A percentile compares a stretch with the other conserved stretches of the same genome.
Evolutionary conservation across 2,797 vertebrate species (phyloP).

Genomic region (Lagorchestes hirsutus): DNA sequence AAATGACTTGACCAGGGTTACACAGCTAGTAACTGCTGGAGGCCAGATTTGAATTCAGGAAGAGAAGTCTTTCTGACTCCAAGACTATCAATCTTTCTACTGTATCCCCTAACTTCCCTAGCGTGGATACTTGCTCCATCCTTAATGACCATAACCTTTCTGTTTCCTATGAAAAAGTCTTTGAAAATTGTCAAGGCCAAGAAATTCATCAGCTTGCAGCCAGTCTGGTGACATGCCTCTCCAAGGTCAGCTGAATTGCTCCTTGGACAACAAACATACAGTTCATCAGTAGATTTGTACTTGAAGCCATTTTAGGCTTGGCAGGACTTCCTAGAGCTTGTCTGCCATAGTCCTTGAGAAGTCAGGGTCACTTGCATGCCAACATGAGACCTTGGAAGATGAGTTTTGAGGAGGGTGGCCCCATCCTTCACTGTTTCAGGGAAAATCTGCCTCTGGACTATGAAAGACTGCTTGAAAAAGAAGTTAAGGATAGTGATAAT

Average conservation of each 20-base stretch:
- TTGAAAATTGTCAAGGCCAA: neutral
- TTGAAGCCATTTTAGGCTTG: neutral
- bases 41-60: neutral
- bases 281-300: neutral
- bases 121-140: neutral
- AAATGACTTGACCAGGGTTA: neutral
- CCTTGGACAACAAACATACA: neutral
- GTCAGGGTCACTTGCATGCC: neutral
- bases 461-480: conserved; percentile 54
- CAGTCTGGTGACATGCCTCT: neutral
- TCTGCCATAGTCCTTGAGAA: neutral
- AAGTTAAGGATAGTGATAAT: conserved; percentile 11
- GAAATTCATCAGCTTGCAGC: neutral
- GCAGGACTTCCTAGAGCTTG: neutral
- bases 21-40: neutral
- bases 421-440: conserved; percentile 26
- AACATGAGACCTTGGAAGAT: neutral
- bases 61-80: neutral
- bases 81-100: neutral
- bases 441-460: conserved; percentile 44
- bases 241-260: neutral
- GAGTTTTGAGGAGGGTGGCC: neutral
- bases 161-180: neutral
- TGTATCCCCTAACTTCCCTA: neutral
- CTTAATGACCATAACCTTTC: neutral